These are phyloP conservation scores for Ellobius talpinus DNA, from an alignment of 2,113 vertebrate genomes.

Conservation along the genomic window DNA sequence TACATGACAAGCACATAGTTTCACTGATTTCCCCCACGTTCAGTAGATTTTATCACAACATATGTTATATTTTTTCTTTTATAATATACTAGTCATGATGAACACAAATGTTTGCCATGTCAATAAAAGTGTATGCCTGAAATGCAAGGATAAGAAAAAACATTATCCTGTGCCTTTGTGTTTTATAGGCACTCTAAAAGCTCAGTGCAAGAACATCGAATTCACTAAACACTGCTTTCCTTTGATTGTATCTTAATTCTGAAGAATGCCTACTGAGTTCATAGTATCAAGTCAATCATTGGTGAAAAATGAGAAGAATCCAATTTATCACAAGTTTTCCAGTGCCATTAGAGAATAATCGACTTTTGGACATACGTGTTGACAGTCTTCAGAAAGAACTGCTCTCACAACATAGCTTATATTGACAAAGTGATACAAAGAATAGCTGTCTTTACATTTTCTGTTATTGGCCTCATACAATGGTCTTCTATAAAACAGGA, in stretches of 20 bases:
- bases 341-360: background rate
- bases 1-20: slow-evolving; percentile 70
- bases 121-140: slow-evolving; percentile 49
- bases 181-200: slow-evolving; percentile 22
- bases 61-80: slow-evolving; percentile 60
- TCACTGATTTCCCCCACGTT: slow-evolving; percentile 65
- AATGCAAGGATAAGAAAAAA: slow-evolving; percentile 49
- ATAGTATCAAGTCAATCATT: background rate
- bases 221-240: slow-evolving; percentile 13
- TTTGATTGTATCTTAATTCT: background rate
- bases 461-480: slow-evolving; percentile 22
- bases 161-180: background rate
- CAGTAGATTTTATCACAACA: slow-evolving; percentile 50
- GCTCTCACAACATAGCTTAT: background rate
- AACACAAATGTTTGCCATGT: slow-evolving; percentile 23
- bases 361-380: background rate
- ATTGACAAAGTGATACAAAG: background rate
- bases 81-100: slow-evolving; percentile 67
- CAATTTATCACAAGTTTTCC: fast-evolving
- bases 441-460: slow-evolving; percentile 46
- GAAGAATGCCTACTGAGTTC: background rate
- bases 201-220: background rate
- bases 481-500: slow-evolving; percentile 42
- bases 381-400: background rate
- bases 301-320: background rate